Evolutionary conservation across 2,797 vertebrate species (phyloP).

Genomic region (Tauraco hartlaubi): DNA sequence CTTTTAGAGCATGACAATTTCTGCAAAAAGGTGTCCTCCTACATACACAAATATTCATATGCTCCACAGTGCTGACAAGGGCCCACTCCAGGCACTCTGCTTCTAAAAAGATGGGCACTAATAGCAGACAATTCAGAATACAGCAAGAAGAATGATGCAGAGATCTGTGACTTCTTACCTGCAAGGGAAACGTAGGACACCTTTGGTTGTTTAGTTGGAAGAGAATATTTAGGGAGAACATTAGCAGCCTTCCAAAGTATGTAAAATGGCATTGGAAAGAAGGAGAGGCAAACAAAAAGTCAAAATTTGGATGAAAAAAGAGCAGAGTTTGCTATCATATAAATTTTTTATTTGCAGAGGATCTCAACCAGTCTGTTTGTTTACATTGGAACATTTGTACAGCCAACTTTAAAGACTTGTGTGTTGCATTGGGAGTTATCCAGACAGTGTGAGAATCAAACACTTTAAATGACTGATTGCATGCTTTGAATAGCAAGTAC

Average conservation of each 20-base stretch:
- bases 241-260: neutral
- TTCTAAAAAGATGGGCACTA: neutral
- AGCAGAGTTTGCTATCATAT: neutral
- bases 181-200: neutral
- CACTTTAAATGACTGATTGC: neutral
- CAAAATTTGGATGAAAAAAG: neutral
- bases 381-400: neutral
- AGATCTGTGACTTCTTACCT: neutral
- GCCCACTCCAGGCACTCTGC: neutral
- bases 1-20: neutral
- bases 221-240: neutral
- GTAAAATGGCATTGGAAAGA: neutral
- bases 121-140: neutral
- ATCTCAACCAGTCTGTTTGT: neutral
- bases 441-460: constrained; percentile 32
- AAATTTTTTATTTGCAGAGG: neutral
- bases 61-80: neutral
- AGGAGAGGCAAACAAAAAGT: neutral
- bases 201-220: neutral
- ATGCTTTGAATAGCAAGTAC: neutral
- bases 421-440: constrained; percentile 8
- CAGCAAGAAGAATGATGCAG: neutral
- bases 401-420: neutral
- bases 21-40: neutral
- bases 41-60: neutral